Evolutionary conservation across 2,797 vertebrate species (phyloP), one percentile per base, ranked within the genome.

Genomic region (Amphiprion clarkii): DNA sequence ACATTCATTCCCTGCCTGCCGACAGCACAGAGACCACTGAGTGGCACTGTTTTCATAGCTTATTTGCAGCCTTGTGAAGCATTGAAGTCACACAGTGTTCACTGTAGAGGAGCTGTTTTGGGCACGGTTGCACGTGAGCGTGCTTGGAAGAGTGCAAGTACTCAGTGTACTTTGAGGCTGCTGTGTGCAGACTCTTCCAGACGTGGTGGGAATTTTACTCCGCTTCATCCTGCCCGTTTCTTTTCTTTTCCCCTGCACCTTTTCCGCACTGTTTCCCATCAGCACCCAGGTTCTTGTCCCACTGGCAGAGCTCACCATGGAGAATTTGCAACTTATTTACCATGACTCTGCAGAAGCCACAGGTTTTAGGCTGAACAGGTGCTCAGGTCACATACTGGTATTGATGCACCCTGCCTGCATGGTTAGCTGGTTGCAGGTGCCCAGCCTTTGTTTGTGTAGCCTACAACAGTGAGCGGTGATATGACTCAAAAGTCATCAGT

Each of bases 41-140:
- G 76, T 91, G 93, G 76, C 80, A 49, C 67, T 87, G 54, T 90
- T 56, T 62, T 51, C 65, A 16, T 16, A 55, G n/a, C 16, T 79
- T 83, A 70, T 66, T 6, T 55, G 10, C 51, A 74, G 40, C 33
- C 58, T 31, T 46, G 36, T 66, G 52, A 63, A 7, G 59, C 53
- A 51, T 73, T 81, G 33, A 56, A 57, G 54, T 77, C 73, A 44
- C 39, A 60, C 52, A 48, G 25, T 55, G 52, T 23, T 79, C 53
- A 60, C 33, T 6, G 54, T 65, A 44, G 56, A 58, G 51, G 59
- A 27, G 31, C 65, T 66, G 17, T 57, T 55, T 65, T n/a, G 17
- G 46, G 62, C 62, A 75, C 76, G 66, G 62, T 67, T 67, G 54
- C 21, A 33, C 0, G 2, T 71, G 74, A 70, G 58, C 25, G 23